Evolutionary conservation across 2,888 invertebrate genomes (phyloP), one percentile per base, ranked within the genome.

Genomic region (Aspidiotus rigidus): DNA sequence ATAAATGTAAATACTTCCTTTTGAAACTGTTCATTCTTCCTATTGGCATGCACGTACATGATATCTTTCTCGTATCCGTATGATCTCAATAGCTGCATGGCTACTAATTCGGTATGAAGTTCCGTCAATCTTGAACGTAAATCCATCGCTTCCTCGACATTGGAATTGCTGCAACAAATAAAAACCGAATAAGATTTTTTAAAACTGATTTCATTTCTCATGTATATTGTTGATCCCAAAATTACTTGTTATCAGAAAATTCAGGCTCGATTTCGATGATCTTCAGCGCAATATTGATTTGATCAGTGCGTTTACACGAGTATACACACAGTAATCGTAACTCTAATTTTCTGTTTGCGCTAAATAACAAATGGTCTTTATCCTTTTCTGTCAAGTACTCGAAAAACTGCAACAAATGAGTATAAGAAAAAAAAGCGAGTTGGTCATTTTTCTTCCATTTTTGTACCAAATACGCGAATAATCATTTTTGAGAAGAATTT

Each of bases 161-260:
- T 60, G 11, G 59, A 49, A 67, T 67, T 67, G 40, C 60, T 67
- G 67, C 10, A 56, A 64, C 39, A 53, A 1, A 55, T n/a, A 41
- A 10, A 16, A 64, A 55, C 2, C 6, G n/a, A n/a, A 42, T 41
- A 7, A 11, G 13, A 11, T 40, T 7, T 60, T 28, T 60, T 10
- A 9, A n/a, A 40, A 63, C 10, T 3, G 49, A n/a, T 49, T 49
- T 11, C 49, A 49, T 6, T 11, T 6, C 6, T 49, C 3, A 54
- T 17, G 0, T 6, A 54, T 10, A 54, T 6, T 2, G 40, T 53
- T 49, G 13, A 17, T 39, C 1, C 5, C 28, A n/a, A 3, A 42
- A 6, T 55, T 57, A 66, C 66, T 66, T 66, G 39, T 67, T 67
- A 60, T 67, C 67, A n/a, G 60, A 59, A n/a, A 57, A 57, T 9